Percentiles rank a stretch among this genome's conserved stretches.
These are phyloP conservation scores for Eptatretus atami DNA, from an alignment of 2,797 vertebrate species.

Conservation along the genomic window DNA sequence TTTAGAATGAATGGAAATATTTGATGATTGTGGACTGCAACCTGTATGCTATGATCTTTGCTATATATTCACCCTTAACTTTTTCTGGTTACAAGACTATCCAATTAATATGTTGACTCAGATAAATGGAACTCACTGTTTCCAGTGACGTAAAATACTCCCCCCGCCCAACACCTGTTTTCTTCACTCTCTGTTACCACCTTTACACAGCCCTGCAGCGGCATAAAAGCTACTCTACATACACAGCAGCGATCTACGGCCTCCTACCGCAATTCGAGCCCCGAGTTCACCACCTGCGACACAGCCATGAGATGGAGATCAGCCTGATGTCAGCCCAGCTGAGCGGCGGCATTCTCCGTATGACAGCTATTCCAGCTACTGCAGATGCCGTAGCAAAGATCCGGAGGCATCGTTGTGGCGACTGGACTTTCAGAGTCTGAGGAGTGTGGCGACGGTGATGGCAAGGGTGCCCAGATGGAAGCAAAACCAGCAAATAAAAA, in stretches of 20 bases:
- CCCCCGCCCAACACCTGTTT: too few relatives aligned
- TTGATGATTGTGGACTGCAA: too few relatives aligned
- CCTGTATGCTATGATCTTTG: too few relatives aligned
- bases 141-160: too few relatives aligned
- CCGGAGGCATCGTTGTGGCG: too few relatives aligned
- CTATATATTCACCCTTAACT: too few relatives aligned
- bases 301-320: background rate
- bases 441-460: constrained; percentile 70
- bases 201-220: constrained; percentile 38
- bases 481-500: constrained; percentile 37
- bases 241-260: constrained; percentile 84
- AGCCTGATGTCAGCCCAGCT: constrained; percentile 16
- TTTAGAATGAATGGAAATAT: too few relatives aligned
- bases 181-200: background rate
- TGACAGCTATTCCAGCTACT: constrained; percentile 95
- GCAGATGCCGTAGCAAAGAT: constrained; percentile 46
- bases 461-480: constrained; percentile 62
- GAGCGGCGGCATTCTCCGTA: too few relatives aligned
- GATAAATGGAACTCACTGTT: too few relatives aligned
- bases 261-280: constrained; percentile 32
- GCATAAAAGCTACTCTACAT: constrained; percentile 96
- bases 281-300: background rate
- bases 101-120: too few relatives aligned
- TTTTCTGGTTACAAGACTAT: too few relatives aligned
- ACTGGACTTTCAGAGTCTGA: constrained; percentile 24